These are phyloP conservation scores for Etheostoma spectabile DNA, from an alignment of 2,113 vertebrate genomes.

Conservation along the genomic window DNA sequence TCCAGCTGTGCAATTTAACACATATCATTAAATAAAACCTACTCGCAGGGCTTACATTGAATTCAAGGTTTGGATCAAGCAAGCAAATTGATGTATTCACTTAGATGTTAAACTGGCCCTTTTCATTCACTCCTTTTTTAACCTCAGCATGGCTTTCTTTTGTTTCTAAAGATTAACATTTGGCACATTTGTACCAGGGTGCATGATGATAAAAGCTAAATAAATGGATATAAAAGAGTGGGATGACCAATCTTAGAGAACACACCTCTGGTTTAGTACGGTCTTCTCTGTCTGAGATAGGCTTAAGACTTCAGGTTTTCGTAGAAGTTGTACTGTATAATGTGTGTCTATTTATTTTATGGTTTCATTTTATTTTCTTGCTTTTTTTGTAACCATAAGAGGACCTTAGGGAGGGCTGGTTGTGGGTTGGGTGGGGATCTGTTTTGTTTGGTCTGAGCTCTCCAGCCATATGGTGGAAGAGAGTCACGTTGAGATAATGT, in stretches of 20 bases:
- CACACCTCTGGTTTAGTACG: too few species aligned
- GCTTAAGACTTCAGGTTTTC: too few species aligned
- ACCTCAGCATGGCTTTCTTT: neutral
- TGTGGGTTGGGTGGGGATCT: too few species aligned
- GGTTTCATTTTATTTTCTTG: too few species aligned
- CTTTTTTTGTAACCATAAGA: too few species aligned
- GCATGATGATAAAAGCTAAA: neutral
- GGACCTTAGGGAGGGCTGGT: too few species aligned
- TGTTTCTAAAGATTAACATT: neutral
- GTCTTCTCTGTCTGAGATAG: too few species aligned
- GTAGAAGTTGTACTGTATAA: too few species aligned
- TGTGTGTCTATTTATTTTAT: too few species aligned
- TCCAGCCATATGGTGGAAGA: conserved; percentile 54
- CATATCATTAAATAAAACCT: neutral
- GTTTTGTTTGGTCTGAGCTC: conserved; percentile 5
- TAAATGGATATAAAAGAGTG: too few species aligned
- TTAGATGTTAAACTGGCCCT: neutral
- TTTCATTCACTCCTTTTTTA: neutral
- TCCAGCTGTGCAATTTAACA: neutral
- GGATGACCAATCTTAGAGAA: too few species aligned
- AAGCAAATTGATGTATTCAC: neutral
- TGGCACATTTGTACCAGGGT: neutral
- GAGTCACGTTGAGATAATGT: conserved; percentile 59
- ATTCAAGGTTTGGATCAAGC: neutral
- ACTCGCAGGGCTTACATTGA: neutral